phyloP scores from a whole-genome alignment of 2,888 invertebrate genomes.

The Seira musarum region DNA sequence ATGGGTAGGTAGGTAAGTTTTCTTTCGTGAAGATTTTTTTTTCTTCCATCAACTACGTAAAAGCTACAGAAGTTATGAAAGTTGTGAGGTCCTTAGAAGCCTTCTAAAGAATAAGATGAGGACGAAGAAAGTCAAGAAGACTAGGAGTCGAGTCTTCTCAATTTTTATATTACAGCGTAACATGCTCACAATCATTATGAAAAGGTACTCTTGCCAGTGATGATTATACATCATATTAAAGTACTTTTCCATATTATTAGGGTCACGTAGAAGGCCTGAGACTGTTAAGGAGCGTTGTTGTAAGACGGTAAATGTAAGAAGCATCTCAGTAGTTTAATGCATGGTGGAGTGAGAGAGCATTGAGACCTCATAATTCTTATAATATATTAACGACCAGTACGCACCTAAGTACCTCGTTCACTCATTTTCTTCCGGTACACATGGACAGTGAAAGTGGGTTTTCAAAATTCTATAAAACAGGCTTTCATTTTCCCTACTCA shows the following conservation, averaged over 20 bases:
- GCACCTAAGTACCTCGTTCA: constrained; percentile 2
- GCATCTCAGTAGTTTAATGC: neutral
- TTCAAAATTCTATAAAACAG: constrained; percentile 17
- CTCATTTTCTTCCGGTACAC: constrained; percentile 21
- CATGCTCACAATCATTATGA: neutral
- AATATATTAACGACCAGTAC: constrained; percentile 6
- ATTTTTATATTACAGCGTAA: neutral
- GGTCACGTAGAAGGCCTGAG: too few relatives aligned
- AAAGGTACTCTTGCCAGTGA: neutral
- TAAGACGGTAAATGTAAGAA: constrained; percentile 5
- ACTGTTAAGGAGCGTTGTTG: neutral
- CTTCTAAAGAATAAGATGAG: neutral
- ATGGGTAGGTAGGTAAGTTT: too few relatives aligned
- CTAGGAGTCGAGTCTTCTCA: neutral
- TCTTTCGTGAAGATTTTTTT: too few relatives aligned
- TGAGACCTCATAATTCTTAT: constrained; percentile 35
- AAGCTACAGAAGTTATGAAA: neutral
- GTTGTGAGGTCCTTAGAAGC: neutral
- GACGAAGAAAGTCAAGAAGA: neutral
- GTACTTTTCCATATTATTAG: constrained; percentile 52
- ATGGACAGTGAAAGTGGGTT: constrained; percentile 11
- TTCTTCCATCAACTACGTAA: too few relatives aligned
- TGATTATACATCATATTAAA: constrained; percentile 56
- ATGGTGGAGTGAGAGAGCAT: constrained; percentile 10
- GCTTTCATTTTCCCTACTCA: constrained; percentile 27